Evolutionary conservation across 2,113 vertebrate species (phyloP).

Genomic region (Puffinus mauretanicus): DNA sequence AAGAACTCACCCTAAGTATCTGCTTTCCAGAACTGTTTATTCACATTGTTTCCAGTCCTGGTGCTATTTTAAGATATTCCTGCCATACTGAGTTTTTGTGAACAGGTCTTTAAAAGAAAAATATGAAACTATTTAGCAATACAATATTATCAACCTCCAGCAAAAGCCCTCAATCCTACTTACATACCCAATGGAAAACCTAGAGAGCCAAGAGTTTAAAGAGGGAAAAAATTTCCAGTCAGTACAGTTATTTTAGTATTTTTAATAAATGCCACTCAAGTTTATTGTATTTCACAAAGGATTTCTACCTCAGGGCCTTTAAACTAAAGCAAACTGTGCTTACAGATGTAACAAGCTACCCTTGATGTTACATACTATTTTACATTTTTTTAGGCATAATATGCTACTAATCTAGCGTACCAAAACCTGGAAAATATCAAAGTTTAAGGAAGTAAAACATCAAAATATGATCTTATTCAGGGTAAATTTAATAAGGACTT

Average conservation of each 20-base stretch:
- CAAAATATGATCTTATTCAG: background rate
- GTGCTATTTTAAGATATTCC: background rate
- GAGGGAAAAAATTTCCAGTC: background rate
- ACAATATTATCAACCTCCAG: background rate
- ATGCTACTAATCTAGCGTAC: background rate
- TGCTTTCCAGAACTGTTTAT: background rate
- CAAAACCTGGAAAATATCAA: background rate
- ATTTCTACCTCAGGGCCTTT: background rate
- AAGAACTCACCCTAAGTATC: background rate
- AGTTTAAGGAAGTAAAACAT: background rate
- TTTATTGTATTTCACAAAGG: background rate
- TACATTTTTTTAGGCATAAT: background rate
- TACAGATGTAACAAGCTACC: constrained; percentile 25
- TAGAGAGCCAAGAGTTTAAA: background rate
- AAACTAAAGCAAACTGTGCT: constrained; percentile 17
- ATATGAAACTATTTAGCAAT: background rate
- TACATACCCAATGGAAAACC: background rate
- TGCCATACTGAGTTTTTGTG: background rate
- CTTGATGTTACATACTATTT: background rate
- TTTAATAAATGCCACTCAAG: background rate
- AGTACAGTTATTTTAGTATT: background rate
- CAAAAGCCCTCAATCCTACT: background rate
- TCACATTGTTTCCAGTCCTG: background rate
- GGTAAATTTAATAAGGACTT: constrained; percentile 9
- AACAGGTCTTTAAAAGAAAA: background rate